Percentiles rank a stretch among this genome's conserved stretches.
phyloP scores from a whole-genome alignment of 2,113 vertebrate species.

The Hippocampus mohnikei region DNA sequence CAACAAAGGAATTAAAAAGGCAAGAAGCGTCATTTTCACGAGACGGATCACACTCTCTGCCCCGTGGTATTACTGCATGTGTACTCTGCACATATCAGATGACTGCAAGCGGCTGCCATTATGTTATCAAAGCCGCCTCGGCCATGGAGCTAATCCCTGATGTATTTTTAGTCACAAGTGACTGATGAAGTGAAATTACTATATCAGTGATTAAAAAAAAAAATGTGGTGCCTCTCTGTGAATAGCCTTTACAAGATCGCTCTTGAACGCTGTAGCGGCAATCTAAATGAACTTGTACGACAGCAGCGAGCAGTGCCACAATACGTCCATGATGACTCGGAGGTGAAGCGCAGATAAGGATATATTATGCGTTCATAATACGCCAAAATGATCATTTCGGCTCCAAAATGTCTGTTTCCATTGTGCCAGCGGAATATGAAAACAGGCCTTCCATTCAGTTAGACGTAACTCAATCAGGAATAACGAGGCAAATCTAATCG shows the following conservation, averaged over 20 bases:
- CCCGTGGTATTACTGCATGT: constrained; percentile 50
- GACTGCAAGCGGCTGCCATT: constrained; percentile 66
- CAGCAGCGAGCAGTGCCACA: constrained; percentile 35
- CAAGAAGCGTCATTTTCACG: constrained; percentile 53
- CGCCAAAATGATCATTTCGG: constrained; percentile 39
- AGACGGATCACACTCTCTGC: constrained; percentile 58
- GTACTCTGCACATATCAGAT: constrained; percentile 61
- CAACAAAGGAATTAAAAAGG: constrained; percentile 65
- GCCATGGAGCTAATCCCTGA: constrained; percentile 70
- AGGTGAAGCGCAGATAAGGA: constrained; percentile 48
- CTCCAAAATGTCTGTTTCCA: constrained; percentile 29
- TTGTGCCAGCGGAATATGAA: constrained; percentile 34
- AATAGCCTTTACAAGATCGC: constrained; percentile 67
- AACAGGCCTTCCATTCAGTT: constrained; percentile 19
- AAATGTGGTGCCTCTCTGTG: constrained; percentile 38
- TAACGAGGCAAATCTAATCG: constrained; percentile 19
- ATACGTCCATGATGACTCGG: constrained; percentile 42
- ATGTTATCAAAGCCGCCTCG: constrained; percentile 71
- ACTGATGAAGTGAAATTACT: constrained; percentile 76
- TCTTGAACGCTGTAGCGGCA: constrained; percentile 46
- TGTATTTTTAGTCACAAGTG: constrained; percentile 77
- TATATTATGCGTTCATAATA: constrained; percentile 44
- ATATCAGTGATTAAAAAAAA: constrained; percentile 69
- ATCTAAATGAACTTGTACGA: constrained; percentile 57
- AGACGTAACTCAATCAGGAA: constrained; percentile 18